Conservation (phyloP, 1,140 invertebrate species). For the Halictus rubicundus region DNA sequence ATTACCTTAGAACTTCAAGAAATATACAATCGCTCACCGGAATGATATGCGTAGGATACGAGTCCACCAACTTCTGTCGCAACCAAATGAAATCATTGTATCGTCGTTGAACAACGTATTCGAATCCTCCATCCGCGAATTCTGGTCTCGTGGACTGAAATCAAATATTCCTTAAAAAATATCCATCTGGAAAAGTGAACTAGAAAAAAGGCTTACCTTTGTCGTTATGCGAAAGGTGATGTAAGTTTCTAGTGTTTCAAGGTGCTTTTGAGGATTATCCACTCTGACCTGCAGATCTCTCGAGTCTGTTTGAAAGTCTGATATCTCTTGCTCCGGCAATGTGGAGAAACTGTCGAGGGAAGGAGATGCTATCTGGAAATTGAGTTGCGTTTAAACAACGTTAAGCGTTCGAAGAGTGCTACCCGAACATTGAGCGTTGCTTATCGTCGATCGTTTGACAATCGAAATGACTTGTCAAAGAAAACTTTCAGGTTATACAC, state of each 20-base stretch:
- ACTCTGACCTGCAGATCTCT: constrained; percentile 86
- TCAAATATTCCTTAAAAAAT: background rate
- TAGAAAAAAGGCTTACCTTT: constrained; percentile 78
- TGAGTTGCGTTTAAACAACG: background rate
- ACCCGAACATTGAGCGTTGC: too few relatives aligned
- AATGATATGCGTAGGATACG: constrained; percentile 86
- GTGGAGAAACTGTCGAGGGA: constrained; percentile 85
- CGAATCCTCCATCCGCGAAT: constrained; percentile 82
- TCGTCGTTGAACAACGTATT: constrained; percentile 86
- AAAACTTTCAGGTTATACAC: constrained; percentile 49
- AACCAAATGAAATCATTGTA: constrained; percentile 91
- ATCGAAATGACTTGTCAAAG: constrained; percentile 5
- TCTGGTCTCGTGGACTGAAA: constrained; percentile 84
- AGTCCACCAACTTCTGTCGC: constrained; percentile 84
- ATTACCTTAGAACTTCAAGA: background rate
- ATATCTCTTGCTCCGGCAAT: constrained; percentile 82
- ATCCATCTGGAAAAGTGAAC: background rate
- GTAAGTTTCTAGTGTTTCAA: constrained; percentile 88
- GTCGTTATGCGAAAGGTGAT: constrained; percentile 88
- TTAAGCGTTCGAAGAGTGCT: background rate
- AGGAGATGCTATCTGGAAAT: constrained; percentile 81
- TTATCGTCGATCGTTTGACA: background rate
- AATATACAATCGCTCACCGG: constrained; percentile 80
- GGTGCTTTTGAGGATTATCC: constrained; percentile 90
- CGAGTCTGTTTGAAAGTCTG: constrained; percentile 81